These are phyloP conservation scores for Charina bottae DNA, from an alignment of 2,113 vertebrate genomes.

Conservation along the genomic window DNA sequence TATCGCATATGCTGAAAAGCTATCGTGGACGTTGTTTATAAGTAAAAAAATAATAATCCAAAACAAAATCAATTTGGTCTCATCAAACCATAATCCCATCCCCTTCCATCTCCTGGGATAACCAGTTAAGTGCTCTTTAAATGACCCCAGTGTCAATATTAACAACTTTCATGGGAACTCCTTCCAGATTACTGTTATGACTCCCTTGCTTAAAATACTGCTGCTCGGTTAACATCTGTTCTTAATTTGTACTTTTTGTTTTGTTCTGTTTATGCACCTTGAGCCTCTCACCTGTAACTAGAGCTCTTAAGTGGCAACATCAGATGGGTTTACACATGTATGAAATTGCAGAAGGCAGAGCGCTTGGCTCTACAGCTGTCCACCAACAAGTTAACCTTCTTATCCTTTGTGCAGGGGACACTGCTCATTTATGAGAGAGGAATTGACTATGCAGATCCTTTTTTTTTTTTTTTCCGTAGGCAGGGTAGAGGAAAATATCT, in stretches of 20 bases:
- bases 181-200: conserved; percentile 72
- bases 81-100: conserved; percentile 62
- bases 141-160: conserved; percentile 71
- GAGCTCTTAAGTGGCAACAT: conserved; percentile 43
- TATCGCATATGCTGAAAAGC: conserved; percentile 61
- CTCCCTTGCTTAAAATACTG: conserved; percentile 65
- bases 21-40: conserved; percentile 33
- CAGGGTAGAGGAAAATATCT: not conserved
- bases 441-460: not conserved
- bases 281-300: conserved; percentile 39
- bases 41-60: not conserved
- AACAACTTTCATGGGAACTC: conserved; percentile 72
- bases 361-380: conserved; percentile 26
- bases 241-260: conserved; percentile 64
- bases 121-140: conserved; percentile 65
- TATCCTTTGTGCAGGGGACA: conserved; percentile 37
- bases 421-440: not conserved
- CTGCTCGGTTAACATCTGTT: conserved; percentile 68
- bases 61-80: conserved; percentile 13
- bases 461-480: not conserved
- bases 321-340: conserved; percentile 18
- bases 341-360: conserved; percentile 42
- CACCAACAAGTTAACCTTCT: conserved; percentile 28
- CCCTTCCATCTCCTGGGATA: conserved; percentile 62
- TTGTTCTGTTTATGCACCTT: conserved; percentile 25